A percentile compares a stretch with the other conserved stretches of the same genome.
phyloP scores from a whole-genome alignment of 2,113 vertebrate genomes.

The Rhabdornis inornatus region DNA sequence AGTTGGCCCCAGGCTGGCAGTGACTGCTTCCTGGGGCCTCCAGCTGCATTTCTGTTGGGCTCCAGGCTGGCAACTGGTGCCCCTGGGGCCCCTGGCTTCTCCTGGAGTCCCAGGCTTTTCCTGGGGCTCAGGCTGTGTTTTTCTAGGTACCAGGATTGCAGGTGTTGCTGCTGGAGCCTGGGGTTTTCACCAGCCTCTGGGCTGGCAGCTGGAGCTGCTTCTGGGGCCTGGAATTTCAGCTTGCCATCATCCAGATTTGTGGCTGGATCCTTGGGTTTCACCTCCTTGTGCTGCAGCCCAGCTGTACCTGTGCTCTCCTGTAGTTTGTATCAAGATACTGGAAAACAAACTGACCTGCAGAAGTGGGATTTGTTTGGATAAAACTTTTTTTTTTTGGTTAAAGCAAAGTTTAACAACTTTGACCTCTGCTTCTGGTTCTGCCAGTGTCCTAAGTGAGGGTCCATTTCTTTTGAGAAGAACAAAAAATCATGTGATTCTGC shows the following conservation, averaged over 20 bases:
- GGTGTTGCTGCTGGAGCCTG: constrained; percentile 22
- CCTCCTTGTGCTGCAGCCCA: constrained; percentile 6
- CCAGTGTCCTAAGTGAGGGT: constrained; percentile 19
- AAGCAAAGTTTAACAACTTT: constrained; percentile 8
- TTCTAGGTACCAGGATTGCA: constrained; percentile 41
- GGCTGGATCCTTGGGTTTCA: constrained; percentile 38
- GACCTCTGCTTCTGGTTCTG: constrained; percentile 39
- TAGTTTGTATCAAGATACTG: constrained; percentile 44
- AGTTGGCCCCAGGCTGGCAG: neutral
- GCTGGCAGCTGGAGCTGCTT: constrained; percentile 39
- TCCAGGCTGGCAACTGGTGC: constrained; percentile 34
- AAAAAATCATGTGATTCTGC: constrained; percentile 43
- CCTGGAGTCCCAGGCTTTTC: constrained; percentile 5
- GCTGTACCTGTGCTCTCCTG: constrained; percentile 42
- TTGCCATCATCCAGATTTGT: constrained; percentile 22
- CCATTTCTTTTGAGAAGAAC: constrained; percentile 41
- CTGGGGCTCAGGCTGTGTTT: constrained; percentile 24
- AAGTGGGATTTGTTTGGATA: constrained; percentile 26
- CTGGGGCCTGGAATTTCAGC: constrained; percentile 37
- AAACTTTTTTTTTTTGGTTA: neutral
- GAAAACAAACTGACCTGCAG: constrained; percentile 45
- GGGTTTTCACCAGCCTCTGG: constrained; percentile 16
- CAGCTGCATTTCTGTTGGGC: constrained; percentile 30
- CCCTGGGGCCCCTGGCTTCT: constrained; percentile 13
- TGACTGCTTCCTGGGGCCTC: neutral